These are phyloP conservation scores for Glomeris maerens DNA, from an alignment of 1,140 invertebrate genomes.

Conservation along the genomic window DNA sequence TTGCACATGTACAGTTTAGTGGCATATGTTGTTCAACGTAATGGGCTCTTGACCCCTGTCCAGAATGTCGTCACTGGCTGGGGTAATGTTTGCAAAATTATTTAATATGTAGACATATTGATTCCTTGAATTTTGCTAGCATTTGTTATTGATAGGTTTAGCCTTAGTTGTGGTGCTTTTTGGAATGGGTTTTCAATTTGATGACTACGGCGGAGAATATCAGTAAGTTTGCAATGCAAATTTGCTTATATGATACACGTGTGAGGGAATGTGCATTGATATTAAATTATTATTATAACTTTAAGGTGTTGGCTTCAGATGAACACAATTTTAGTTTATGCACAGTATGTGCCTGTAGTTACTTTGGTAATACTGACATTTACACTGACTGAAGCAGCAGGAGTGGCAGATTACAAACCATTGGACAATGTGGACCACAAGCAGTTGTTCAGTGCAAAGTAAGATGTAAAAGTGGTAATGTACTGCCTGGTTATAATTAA, in stretches of 20 bases:
- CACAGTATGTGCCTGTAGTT: slow-evolving; percentile 21
- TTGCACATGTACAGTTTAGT: slow-evolving; percentile 28
- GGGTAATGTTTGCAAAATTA: slow-evolving; percentile 15
- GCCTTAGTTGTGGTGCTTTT: slow-evolving; percentile 21
- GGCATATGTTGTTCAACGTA: slow-evolving; percentile 25
- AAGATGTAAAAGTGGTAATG: slow-evolving; percentile 13
- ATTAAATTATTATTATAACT: background rate
- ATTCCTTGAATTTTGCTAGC: background rate
- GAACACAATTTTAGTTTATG: slow-evolving; percentile 21
- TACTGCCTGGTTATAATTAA: slow-evolving; percentile 8
- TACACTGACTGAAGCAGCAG: slow-evolving; percentile 26
- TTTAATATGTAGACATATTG: background rate
- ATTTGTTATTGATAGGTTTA: slow-evolving; percentile 14
- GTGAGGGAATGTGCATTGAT: background rate
- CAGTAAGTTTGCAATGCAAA: slow-evolving; percentile 17
- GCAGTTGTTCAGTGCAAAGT: slow-evolving; percentile 17
- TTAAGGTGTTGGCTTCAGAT: slow-evolving; percentile 25
- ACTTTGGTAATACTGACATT: slow-evolving; percentile 22
- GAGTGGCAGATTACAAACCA: slow-evolving; percentile 23
- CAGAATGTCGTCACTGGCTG: slow-evolving; percentile 28
- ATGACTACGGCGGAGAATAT: slow-evolving; percentile 25
- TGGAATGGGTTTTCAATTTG: slow-evolving; percentile 22
- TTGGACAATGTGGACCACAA: slow-evolving; percentile 19
- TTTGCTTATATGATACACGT: background rate
- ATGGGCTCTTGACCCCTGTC: slow-evolving; percentile 22